These are phyloP conservation scores for Nesidiocoris tenuis DNA, from an alignment of 2,888 invertebrate genomes.

Conservation along the genomic window DNA sequence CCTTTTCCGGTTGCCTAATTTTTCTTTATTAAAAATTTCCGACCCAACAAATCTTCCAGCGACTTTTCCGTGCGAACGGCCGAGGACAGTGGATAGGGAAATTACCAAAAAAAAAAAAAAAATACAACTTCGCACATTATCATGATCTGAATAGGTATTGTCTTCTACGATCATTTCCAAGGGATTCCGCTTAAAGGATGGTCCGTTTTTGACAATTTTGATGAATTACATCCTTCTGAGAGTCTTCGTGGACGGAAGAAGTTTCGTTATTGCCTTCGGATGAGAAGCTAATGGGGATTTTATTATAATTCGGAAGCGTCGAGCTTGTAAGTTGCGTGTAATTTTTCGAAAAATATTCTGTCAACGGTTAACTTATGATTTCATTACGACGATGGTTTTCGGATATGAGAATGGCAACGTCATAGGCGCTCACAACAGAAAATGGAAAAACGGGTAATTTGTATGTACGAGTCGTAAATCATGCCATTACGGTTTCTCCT, in stretches of 20 bases:
- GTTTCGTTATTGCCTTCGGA: background rate
- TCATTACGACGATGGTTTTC: background rate
- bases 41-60: background rate
- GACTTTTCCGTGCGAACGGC: background rate
- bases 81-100: background rate
- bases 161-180: background rate
- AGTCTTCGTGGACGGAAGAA: background rate
- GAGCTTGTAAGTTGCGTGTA: background rate
- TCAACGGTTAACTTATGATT: conserved; percentile 3
- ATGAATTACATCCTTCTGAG: background rate
- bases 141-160: background rate
- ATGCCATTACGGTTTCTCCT: background rate
- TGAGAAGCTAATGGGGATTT: background rate
- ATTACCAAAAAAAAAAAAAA: background rate
- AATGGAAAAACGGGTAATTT: background rate
- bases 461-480: background rate
- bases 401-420: background rate
- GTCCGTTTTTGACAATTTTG: background rate
- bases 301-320: background rate
- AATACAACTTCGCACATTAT: background rate
- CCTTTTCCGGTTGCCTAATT: background rate
- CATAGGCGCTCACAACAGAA: background rate
- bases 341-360: conserved; percentile 1
- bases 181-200: background rate
- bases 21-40: background rate